Conservation (phyloP, 1,140 invertebrate species). For the Schmidtea mediterranea region DNA sequence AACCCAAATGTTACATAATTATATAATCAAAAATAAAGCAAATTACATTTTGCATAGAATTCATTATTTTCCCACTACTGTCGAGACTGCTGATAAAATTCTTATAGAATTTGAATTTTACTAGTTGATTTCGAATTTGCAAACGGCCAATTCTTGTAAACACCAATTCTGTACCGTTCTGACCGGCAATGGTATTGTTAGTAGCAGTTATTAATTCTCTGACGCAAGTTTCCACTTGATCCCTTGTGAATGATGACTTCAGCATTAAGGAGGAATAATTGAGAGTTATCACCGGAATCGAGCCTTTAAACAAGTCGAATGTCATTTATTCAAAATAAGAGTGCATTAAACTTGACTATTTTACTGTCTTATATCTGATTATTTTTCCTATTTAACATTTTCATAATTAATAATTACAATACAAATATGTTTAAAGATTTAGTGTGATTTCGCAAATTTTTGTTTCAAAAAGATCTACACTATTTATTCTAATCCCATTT, state of each 20-base stretch:
- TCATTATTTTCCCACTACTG: constrained; percentile 18
- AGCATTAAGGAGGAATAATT: constrained; percentile 21
- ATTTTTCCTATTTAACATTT: too few species aligned
- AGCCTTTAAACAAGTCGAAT: too few species aligned
- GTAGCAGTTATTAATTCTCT: constrained; percentile 20
- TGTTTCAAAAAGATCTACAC: too few species aligned
- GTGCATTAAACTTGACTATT: too few species aligned
- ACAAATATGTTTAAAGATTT: too few species aligned
- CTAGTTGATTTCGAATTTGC: constrained; percentile 16
- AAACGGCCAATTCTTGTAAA: constrained; percentile 22
- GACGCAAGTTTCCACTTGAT: constrained; percentile 22
- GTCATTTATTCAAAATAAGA: too few species aligned
- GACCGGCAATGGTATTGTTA: constrained; percentile 14
- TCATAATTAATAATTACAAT: too few species aligned
- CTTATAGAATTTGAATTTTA: constrained; percentile 28
- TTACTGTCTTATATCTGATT: too few species aligned
- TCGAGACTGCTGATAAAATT: constrained; percentile 24
- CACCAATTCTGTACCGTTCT: constrained; percentile 20
- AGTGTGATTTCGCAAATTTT: too few species aligned
- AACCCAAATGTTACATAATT: constrained; percentile 4
- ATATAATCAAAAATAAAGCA: background rate
- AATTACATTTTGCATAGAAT: constrained; percentile 21
- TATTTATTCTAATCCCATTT: too few species aligned
- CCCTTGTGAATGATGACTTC: constrained; percentile 20
- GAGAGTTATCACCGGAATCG: constrained; percentile 19